phyloP scores from a whole-genome alignment of 2,113 vertebrate species.

The Australoheros scitulus region DNA sequence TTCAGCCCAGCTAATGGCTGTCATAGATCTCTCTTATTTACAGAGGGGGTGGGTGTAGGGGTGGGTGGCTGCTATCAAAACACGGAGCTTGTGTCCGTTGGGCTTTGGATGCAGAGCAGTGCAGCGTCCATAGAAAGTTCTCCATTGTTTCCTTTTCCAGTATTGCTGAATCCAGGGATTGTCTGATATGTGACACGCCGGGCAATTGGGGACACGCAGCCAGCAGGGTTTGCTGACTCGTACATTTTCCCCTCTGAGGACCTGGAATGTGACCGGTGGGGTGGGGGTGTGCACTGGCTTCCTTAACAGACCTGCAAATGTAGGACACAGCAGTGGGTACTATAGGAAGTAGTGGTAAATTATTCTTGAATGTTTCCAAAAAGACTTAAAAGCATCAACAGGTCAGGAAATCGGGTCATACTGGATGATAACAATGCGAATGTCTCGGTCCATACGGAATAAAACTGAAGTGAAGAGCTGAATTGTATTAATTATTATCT shows the following conservation, averaged over 20 bases:
- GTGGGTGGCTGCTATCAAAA: slow-evolving; percentile 49
- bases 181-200: slow-evolving; percentile 66
- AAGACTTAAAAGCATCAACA: background rate
- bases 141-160: slow-evolving; percentile 73
- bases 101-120: slow-evolving; percentile 47
- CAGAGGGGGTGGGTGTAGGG: background rate
- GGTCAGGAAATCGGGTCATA: background rate
- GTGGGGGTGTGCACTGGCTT: slow-evolving; percentile 7
- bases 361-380: background rate
- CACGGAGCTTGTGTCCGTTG: slow-evolving; percentile 34
- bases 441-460: background rate
- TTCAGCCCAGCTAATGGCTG: slow-evolving; percentile 57
- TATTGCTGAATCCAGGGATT: slow-evolving; percentile 77
- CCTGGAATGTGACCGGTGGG: slow-evolving; percentile 67
- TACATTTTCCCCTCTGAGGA: slow-evolving; percentile 56
- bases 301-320: slow-evolving; percentile 22
- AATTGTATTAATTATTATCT: background rate
- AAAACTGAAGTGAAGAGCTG: background rate
- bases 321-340: slow-evolving; percentile 8
- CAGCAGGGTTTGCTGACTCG: slow-evolving; percentile 65
- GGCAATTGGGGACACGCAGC: slow-evolving; percentile 60
- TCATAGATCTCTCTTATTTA: slow-evolving; percentile 66
- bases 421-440: background rate
- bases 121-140: slow-evolving; percentile 77
- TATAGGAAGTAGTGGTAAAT: background rate